phyloP scores from a whole-genome alignment of 2,113 vertebrate genomes.

The Coryphaenoides rupestris region DNA sequence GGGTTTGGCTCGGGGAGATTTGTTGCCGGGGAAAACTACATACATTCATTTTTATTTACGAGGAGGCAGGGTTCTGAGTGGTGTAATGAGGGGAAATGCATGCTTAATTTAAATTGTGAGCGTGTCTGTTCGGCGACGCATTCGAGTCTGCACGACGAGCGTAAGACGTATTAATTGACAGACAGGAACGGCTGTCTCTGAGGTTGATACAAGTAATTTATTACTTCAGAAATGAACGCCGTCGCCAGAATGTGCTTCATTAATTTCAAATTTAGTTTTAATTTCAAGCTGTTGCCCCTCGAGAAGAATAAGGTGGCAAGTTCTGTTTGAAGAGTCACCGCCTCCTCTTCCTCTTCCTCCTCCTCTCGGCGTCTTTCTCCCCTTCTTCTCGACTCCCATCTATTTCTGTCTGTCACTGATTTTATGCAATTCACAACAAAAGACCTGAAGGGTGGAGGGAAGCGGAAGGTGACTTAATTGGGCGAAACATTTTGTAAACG shows the following conservation, averaged over 20 bases:
- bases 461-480: slow-evolving; percentile 50
- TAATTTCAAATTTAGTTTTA: slow-evolving; percentile 99
- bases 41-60: slow-evolving; percentile 92
- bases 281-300: slow-evolving; percentile 99
- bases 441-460: slow-evolving; percentile 42
- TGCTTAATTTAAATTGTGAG: slow-evolving; percentile 99
- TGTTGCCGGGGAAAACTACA: slow-evolving; percentile 81
- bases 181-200: slow-evolving; percentile 99
- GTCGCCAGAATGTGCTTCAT: slow-evolving; percentile 99
- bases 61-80: slow-evolving; percentile 82
- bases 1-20: slow-evolving; percentile 78
- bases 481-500: slow-evolving; percentile 52
- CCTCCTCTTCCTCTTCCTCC: slow-evolving; percentile 28
- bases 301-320: slow-evolving; percentile 99
- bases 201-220: slow-evolving; percentile 99
- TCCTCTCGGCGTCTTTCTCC: slow-evolving; percentile 40
- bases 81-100: slow-evolving; percentile 95
- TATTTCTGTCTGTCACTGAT: slow-evolving; percentile 39
- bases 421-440: slow-evolving; percentile 65
- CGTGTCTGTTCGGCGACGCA: slow-evolving; percentile 98
- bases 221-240: slow-evolving; percentile 99
- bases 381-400: slow-evolving; percentile 19
- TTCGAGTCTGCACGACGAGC: slow-evolving; percentile 95
- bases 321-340: slow-evolving; percentile 94
- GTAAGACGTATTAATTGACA: slow-evolving; percentile 99